Evolutionary conservation across 2,888 invertebrate species (phyloP), one percentile per base, ranked within the genome.

Genomic region (Drosophila austrosaltans): DNA sequence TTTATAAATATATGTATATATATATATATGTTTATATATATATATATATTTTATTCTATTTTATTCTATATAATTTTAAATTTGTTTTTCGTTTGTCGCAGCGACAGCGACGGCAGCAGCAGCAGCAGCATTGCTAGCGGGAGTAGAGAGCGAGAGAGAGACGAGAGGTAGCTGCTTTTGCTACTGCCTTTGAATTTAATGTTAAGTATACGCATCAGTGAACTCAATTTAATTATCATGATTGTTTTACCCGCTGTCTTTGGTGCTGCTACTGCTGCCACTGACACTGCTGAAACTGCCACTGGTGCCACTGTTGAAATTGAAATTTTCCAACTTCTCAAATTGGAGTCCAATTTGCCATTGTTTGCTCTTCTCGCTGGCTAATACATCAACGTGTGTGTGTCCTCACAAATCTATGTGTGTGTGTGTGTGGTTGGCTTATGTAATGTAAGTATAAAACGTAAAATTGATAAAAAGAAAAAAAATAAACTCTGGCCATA

Each of bases 171-270:
- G 70, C 75, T 30, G 28, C 28, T 28, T 77, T 79, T 77, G 32
- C 32, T 77, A 72, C 53, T 56, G 42, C 44, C 59, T 32, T 63
- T 57, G 39, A 76, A 77, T 79, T 88, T 79, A 86, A 84, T 84
- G 90, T 89, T 89, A 85, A 90, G 90, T 90, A 88, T 89, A 90
- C 90, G 90, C 90, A 90, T 89, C 89, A 89, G 90, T 90, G 89
- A 88, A 83, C 86, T 76, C 83, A 82, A 89, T 89, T 89, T 85
- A 88, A 89, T 88, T 88, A 85, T 85, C 78, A 75, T 85, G 82
- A 87, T 89, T 87, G 87, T 81, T 79, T 88, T 75, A 79, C 73
- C 76, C 76, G 73, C 72, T 82, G 77, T 78, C 75, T 75, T 77
- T 67, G 57, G 53, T 68, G 53, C 61, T 44, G 61, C 69, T 72